phyloP scores from a whole-genome alignment of 2,888 invertebrate species.

The Neocrepidodera transversa region DNA sequence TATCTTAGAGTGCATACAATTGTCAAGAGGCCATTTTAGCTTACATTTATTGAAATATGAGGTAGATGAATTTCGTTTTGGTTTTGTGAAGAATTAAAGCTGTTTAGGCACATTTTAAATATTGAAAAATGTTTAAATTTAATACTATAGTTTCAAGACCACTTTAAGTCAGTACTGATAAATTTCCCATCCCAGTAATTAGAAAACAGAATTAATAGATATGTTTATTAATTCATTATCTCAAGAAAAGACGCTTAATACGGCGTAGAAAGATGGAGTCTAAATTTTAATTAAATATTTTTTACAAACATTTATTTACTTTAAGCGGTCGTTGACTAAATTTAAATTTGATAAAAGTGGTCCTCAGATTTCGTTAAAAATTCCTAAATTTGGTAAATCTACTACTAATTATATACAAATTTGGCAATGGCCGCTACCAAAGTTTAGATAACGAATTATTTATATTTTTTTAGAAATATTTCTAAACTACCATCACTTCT shows the following conservation, averaged over 20 bases:
- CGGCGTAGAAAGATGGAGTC: no score
- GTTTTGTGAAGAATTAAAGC: slow-evolving; percentile 21
- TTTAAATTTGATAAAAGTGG: slow-evolving; percentile 3
- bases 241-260: no score
- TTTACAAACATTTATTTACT: neutral
- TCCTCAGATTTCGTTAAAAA: slow-evolving; percentile 7
- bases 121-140: slow-evolving; percentile 3
- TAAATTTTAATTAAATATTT: no score
- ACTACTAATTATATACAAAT: slow-evolving; percentile 1
- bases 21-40: slow-evolving; percentile 1
- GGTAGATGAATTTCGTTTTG: slow-evolving; percentile 26
- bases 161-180: neutral
- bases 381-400: slow-evolving; percentile 4
- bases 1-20: neutral
- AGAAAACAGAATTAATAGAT: no score
- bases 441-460: no score
- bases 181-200: no score
- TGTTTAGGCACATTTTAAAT: slow-evolving; percentile 24
- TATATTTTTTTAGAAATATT: no score
- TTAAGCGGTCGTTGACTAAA: neutral
- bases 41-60: slow-evolving; percentile 22
- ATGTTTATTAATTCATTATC: no score
- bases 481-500: no score
- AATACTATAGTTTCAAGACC: neutral
- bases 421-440: neutral